These are phyloP conservation scores for Pterostichus madidus DNA, from an alignment of 2,888 invertebrate genomes.

Conservation along the genomic window DNA sequence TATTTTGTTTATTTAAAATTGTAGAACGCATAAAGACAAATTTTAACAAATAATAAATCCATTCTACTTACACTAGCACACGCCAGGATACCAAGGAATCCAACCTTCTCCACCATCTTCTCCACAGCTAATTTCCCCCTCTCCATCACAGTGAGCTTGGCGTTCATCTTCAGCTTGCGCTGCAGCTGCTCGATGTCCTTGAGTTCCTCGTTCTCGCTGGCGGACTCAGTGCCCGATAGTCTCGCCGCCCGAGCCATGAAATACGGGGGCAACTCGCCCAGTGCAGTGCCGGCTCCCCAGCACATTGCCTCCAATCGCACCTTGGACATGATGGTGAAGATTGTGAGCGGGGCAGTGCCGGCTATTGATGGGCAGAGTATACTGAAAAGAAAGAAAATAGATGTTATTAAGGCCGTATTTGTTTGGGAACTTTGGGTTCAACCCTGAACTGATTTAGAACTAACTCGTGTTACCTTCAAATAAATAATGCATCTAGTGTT, in stretches of 20 bases:
- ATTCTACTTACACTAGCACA: constrained; percentile 90
- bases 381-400: constrained; percentile 78
- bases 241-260: constrained; percentile 99
- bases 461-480: too few relatives aligned
- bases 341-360: constrained; percentile 83
- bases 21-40: too few relatives aligned
- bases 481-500: too few relatives aligned
- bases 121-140: constrained; percentile 92
- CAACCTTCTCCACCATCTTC: constrained; percentile 93
- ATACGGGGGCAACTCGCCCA: constrained; percentile 99
- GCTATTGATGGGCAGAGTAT: constrained; percentile 93
- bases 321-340: constrained; percentile 97
- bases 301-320: constrained; percentile 97
- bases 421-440: too few relatives aligned
- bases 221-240: constrained; percentile 82
- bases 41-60: too few relatives aligned
- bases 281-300: constrained; percentile 98
- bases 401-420: too few relatives aligned
- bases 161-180: constrained; percentile 80
- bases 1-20: too few relatives aligned
- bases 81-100: constrained; percentile 96
- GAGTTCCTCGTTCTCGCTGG: constrained; percentile 83
- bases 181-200: constrained; percentile 87
- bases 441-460: too few relatives aligned
- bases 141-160: constrained; percentile 83